These are phyloP conservation scores for Drosophila borborema DNA, from an alignment of 2,888 invertebrate species.

Conservation along the genomic window DNA sequence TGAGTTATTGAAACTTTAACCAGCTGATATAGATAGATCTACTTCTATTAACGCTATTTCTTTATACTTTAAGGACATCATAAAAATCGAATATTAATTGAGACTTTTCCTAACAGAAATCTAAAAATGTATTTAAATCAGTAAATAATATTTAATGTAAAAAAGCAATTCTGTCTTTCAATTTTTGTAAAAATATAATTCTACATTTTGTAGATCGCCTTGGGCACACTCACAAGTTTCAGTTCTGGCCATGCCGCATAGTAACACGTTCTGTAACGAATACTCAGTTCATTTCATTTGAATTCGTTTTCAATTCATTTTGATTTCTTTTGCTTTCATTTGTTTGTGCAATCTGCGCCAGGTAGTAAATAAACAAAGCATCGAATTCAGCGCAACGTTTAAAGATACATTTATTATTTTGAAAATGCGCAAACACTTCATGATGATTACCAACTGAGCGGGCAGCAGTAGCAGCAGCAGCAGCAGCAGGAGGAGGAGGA, in stretches of 20 bases:
- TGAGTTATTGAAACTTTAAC: no score
- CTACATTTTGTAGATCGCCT: not conserved
- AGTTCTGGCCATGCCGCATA: not conserved
- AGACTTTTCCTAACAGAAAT: not conserved
- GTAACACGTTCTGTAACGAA: constrained; percentile 20
- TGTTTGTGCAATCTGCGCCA: constrained; percentile 32
- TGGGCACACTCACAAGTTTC: not conserved
- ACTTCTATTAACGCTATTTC: not conserved
- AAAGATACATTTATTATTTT: constrained; percentile 70
- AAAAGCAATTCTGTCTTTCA: not conserved
- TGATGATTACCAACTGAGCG: constrained; percentile 59
- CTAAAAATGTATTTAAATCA: not conserved
- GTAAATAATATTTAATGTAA: no score
- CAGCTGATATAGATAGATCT: no score
- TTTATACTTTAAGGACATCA: not conserved
- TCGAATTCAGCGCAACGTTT: constrained; percentile 56
- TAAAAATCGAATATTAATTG: no score
- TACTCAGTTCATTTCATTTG: constrained; percentile 14
- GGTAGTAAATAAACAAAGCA: constrained; percentile 52
- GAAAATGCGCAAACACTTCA: constrained; percentile 69
- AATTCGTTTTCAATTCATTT: constrained; percentile 21
- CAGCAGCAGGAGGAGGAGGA: no score
- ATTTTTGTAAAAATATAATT: not conserved
- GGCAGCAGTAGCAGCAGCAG: not conserved
- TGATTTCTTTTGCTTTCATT: constrained; percentile 18